Evolutionary conservation across 35 echinoderm and acorn worm species (phyloP), one percentile per base, ranked within the genome.

Genomic region (Amphiura filiformis): DNA sequence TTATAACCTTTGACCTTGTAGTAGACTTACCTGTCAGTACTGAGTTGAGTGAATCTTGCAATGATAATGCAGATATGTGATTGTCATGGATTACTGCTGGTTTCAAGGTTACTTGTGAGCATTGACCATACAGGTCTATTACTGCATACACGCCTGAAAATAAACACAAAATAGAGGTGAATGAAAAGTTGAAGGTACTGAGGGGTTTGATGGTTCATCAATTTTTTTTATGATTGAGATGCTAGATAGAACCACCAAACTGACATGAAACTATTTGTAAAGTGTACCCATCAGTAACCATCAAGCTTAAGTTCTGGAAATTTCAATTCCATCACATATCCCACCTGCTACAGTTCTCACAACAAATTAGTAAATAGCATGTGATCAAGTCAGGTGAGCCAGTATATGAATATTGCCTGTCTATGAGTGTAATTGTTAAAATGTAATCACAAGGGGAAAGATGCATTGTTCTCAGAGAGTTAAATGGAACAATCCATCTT

Each of bases 81-180:
- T 83, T 79, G 36, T 79, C 77, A 1, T 31, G 26, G 32, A 22
- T 20, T 22, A 34, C 49, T 11, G 78, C 77, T 22, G 56, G 81
- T 23, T 80, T 84, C 17, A 91, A 35, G 20, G 92, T 88, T 32
- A 98, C 79, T 36, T 92, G 96, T n/a, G 92, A 87, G 84, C 96
- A 98, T 56, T 98, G 96, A 9, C 96, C 96, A 78, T 98, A 98
- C 56, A 98, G 80, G 35, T 98, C 96, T 82, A 98, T 94, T 11
- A 98, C 90, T 30, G 81, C 92, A 37, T 98, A 98, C 13, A 98
- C 96, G 83, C 89, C 96, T 98, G 80, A 20, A 77, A 81, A 38
- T 32, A 78, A 81, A 89, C 86, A 78, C 39, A 78, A 65, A 82
- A 57, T 23, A 38, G 26, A 78, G 56, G 65, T 33, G 22, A 84